Evolutionary conservation across 2,113 vertebrate genomes (phyloP), one percentile per base, ranked within the genome.

Genomic region (Poeciliopsis occidentalis): DNA sequence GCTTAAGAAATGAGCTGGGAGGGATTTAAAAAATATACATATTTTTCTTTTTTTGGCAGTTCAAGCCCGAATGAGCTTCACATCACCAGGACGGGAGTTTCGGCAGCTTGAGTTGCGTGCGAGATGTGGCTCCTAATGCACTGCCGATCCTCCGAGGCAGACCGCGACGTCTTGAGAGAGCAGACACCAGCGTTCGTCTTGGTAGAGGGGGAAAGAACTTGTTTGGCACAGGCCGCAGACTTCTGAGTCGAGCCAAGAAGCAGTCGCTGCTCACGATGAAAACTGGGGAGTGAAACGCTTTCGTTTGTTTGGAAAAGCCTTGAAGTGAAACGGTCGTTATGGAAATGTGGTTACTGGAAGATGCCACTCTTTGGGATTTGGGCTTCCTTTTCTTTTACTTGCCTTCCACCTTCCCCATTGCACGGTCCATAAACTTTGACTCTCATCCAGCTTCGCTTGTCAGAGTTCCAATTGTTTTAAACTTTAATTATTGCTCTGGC

Each of bases 1-100:
- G 63, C 60, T 79, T 68, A 80, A 64, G 79, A 80, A 83, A 89
- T 82, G 79, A 84, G 67, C 30, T 67, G 27, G 12, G 78, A 82
- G 77, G 34, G 34, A 37, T 3, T 37, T 31, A 31, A 31, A 31
- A 31, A 27, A 27, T 27, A 27, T 27, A 27, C 27, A 27, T 27
- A 27, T 27, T 27, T 27, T 27, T 27, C 27, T 27, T 27, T 81
- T 86, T 80, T 24, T 51, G 79, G 71, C 82, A 47, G 71, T 76
- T 73, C 67, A 75, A 44, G 73, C 82, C 76, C 71, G 67, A 84
- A 60, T 68, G 76, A 78, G 66, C 71, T 60, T 73, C 4, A 44
- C 74, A 30, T 71, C 65, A 73, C 34, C 31, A 79, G 67, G 85
- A 60, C 4, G n/a, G 47, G 27, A 70, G 80, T 82, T 76, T 83